Base-by-base conservation (phyloP, 2,113 vertebrate genomes). In the Onychorhynchus coronatus region DNA sequence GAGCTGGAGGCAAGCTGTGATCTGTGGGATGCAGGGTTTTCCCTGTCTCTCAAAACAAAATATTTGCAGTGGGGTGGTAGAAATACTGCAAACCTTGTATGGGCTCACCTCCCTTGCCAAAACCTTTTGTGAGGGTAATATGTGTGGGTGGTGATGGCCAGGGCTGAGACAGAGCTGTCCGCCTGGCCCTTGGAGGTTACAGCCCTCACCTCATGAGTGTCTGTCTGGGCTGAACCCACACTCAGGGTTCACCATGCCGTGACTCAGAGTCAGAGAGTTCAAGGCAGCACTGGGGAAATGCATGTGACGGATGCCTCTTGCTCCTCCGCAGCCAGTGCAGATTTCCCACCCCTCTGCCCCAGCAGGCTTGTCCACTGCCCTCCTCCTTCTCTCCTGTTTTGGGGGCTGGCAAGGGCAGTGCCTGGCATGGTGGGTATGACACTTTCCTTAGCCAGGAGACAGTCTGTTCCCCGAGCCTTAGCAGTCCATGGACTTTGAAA, bases 251-350 rank as follows among this genome's bases (percentile, higher is more conserved):
- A 33, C 62, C 22, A 42, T 63, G 61, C 39, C 28, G 10, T 63
- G 88, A 88, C 67, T 93, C 78, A 82, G 86, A 62, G 85, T 93
- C 88, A 77, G 30, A 27, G 73, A 84, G 92, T 88, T 93, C 90
- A 72, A 44, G 55, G 55, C 52, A 85, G 31, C 5, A 0, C n/a
- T 47, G 28, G 53, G 39, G 50, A 59, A 83, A 22, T 1, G 2
- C 8, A 1, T 2, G 3, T 59, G 68, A 39, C 2, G 2, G 15
- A 3, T 88, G 58, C 27, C 63, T 31, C 68, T 80, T 72, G 65
- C 81, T 85, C 68, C 39, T 61, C 62, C 27, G 30, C 66, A 4
- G 10, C n/a, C 52, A 4, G 37, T 5, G 5, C 31, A 11, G 89
- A 23, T 24, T 53, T 21, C 41, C 37, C 4, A 3, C 28, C 25